These are phyloP conservation scores for Luperina nickerlii DNA, from an alignment of 2,888 invertebrate genomes.

Conservation along the genomic window DNA sequence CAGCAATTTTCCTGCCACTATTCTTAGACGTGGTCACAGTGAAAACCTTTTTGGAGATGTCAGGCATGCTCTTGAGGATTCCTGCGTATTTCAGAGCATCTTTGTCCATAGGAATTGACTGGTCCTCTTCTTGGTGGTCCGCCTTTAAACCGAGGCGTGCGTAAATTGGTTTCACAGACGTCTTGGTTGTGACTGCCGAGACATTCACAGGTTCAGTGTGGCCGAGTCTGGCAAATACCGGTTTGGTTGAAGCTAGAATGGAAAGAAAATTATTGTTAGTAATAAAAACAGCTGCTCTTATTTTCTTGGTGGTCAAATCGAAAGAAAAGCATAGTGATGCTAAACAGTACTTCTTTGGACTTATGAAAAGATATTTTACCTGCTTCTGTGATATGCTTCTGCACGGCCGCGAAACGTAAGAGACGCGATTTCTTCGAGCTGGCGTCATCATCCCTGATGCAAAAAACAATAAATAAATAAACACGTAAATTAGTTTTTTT, in stretches of 20 bases:
- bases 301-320: neutral
- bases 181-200: constrained; percentile 61
- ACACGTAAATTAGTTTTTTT: neutral
- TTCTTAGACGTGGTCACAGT: constrained; percentile 81
- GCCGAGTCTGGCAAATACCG: constrained; percentile 86
- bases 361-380: constrained; percentile 66
- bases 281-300: neutral
- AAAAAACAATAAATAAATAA: neutral
- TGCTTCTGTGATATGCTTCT: constrained; percentile 73
- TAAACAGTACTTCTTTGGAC: neutral
- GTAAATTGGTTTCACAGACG: constrained; percentile 80
- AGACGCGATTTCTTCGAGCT: constrained; percentile 79
- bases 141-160: constrained; percentile 83
- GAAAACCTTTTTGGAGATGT: constrained; percentile 74
- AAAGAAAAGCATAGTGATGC: neutral
- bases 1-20: constrained; percentile 80
- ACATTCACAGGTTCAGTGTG: constrained; percentile 72
- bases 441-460: constrained; percentile 71
- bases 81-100: constrained; percentile 88
- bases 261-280: neutral
- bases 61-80: constrained; percentile 78
- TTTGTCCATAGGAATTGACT: constrained; percentile 76
- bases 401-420: constrained; percentile 77
- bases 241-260: constrained; percentile 71
- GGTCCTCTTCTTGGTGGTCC: constrained; percentile 49